phyloP scores from a whole-genome alignment of 2,113 vertebrate species.

The Labeo catla region DNA sequence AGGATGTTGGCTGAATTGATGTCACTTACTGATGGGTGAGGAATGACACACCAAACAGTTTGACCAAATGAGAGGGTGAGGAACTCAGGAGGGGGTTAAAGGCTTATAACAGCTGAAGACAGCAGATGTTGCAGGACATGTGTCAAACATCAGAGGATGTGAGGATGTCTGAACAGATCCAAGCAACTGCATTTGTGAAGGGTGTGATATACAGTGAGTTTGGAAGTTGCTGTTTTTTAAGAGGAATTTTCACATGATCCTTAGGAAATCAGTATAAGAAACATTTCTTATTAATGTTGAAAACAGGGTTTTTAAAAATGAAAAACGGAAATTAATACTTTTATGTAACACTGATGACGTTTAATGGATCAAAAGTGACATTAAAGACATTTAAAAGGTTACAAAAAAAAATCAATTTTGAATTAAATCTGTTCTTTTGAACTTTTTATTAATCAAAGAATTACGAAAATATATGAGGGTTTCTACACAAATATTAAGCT shows the following conservation, averaged over 20 bases:
- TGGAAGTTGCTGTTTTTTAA: not conserved
- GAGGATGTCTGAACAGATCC: not conserved
- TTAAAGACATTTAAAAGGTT: too few relatives aligned
- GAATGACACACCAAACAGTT: not conserved
- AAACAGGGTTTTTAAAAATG: too few relatives aligned
- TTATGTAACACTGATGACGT: not conserved
- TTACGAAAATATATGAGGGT: not conserved
- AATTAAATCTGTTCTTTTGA: not conserved
- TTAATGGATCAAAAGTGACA: not conserved
- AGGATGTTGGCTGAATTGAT: not conserved
- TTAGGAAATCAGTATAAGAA: not conserved
- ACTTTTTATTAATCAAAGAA: not conserved
- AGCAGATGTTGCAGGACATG: slow-evolving; percentile 5
- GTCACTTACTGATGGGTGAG: not conserved
- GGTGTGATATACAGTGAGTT: not conserved
- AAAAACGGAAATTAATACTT: not conserved
- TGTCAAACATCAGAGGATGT: not conserved
- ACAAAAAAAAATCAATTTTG: too few relatives aligned
- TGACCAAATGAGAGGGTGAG: not conserved
- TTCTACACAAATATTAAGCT: not conserved
- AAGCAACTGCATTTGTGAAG: not conserved
- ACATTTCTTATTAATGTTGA: not conserved
- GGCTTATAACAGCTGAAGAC: slow-evolving; percentile 21
- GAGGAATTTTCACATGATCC: not conserved
- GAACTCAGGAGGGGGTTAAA: not conserved